Conservation (phyloP, 1,140 invertebrate species). For the Acyrthosiphon pisum region DNA sequence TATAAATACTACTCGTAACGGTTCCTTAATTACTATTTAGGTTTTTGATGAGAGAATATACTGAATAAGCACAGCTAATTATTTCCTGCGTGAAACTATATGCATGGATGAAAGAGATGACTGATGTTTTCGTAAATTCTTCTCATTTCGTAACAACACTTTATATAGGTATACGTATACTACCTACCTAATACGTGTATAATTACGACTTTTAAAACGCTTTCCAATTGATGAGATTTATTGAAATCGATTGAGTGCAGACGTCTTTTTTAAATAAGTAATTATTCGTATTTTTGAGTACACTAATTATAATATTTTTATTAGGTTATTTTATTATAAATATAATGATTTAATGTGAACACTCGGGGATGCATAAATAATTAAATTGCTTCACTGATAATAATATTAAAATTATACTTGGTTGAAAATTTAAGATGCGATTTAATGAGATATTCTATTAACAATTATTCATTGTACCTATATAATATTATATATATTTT, state of each 20-base stretch:
- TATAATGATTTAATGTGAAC: neutral
- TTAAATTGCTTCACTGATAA: neutral
- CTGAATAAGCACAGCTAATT: neutral
- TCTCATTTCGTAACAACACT: neutral
- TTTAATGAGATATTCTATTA: neutral
- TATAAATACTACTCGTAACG: neutral
- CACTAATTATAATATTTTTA: neutral
- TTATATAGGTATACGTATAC: neutral
- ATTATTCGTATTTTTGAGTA: neutral
- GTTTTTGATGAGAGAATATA: neutral
- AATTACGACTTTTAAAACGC: neutral
- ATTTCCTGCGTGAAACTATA: slow-evolving; percentile 5
- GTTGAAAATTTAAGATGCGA: neutral
- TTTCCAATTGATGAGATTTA: neutral
- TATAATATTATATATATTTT: neutral
- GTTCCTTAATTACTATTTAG: slow-evolving; percentile 11
- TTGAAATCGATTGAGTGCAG: neutral
- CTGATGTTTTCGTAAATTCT: neutral
- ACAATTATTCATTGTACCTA: neutral
- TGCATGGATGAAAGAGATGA: neutral
- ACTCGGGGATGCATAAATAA: neutral
- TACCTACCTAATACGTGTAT: too few species aligned
- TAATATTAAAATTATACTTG: neutral
- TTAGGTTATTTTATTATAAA: neutral
- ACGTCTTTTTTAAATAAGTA: neutral